phyloP scores from a whole-genome alignment of 1,140 invertebrate genomes.

The Drosophila willistoni region DNA sequence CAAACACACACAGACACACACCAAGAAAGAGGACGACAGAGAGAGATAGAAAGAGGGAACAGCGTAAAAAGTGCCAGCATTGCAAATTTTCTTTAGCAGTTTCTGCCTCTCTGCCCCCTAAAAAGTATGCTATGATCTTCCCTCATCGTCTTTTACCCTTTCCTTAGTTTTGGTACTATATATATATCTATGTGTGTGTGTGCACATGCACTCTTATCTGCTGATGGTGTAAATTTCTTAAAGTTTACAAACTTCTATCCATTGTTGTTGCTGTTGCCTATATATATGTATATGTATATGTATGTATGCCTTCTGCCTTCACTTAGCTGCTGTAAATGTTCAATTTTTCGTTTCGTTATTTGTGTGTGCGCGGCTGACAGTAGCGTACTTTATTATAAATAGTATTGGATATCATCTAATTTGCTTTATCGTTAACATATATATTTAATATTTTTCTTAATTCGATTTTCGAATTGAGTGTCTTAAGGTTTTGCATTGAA shows the following conservation, averaged over 20 bases:
- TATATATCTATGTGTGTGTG: constrained; percentile 14
- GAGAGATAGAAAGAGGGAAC: neutral
- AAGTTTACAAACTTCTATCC: constrained; percentile 71
- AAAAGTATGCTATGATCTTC: constrained; percentile 10
- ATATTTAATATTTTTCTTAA: too few species aligned
- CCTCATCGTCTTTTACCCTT: neutral
- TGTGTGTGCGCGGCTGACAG: constrained; percentile 2
- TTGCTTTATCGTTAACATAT: neutral
- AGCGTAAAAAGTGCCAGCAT: constrained; percentile 59
- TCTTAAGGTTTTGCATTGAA: too few species aligned
- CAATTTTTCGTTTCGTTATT: constrained; percentile 42
- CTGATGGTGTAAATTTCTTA: constrained; percentile 81
- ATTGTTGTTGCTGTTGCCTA: constrained; percentile 50
- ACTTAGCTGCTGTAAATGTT: constrained; percentile 43
- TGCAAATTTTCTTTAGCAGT: constrained; percentile 74
- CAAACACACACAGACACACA: constrained; percentile 41
- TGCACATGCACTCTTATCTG: constrained; percentile 70
- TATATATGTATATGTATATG: too few species aligned
- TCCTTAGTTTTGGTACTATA: neutral
- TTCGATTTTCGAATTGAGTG: too few species aligned
- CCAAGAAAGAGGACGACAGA: constrained; percentile 4
- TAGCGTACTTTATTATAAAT: neutral
- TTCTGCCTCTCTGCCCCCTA: constrained; percentile 30
- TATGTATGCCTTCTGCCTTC: constrained; percentile 10
- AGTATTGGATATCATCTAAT: neutral